Base-by-base conservation (phyloP, 2,113 vertebrate species). In the Vulpes lagopus region DNA sequence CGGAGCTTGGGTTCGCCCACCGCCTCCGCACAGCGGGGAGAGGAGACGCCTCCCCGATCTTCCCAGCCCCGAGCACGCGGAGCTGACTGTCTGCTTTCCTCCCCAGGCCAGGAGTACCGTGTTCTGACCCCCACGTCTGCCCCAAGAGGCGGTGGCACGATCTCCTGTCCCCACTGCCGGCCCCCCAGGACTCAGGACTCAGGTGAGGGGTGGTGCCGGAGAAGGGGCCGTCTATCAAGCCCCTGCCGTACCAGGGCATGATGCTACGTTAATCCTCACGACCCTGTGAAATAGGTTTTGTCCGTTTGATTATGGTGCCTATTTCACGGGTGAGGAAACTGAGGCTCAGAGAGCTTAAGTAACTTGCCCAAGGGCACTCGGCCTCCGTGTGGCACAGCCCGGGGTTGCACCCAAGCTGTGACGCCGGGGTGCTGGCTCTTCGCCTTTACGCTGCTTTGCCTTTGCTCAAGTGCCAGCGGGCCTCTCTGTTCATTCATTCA, bases 21-120 rank as follows among this genome's bases (percentile, higher is more conserved):
- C 2, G 14, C 71, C 81, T 2, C 82, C 15, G 0, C 5, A 1
- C 1, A 38, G 60, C 2, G 12, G 60, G 69, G 22, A 74, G 57
- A 67, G 32, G 57, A 78, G 27, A n/a, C 8, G 4, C 15, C 0
- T 71, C 35, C 74, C 9, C 30, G 22, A 9, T 32, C 49, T n/a
- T 30, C 15, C 20, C 43, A 5, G 8, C 74, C 62, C 1, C 19
- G 1, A 4, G 67, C 67, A 30, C 2, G 11, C 43, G 5, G 7
- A 51, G 20, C 86, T 8, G 3, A 59, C 10, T 16, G 0, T 78
- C 38, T 74, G 60, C 3, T 78, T 89, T 96, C 22, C 22, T 86
- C 67, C 89, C 43, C 88, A 98, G 99, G 99, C 82, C 94, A 98
- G 0, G 85, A 89, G 79, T 98, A 98, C 97, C 78, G 2, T 10